Percentiles rank a stretch among this genome's conserved stretches.
Evolutionary conservation across 2,797 vertebrate species (phyloP).

Genomic region (Rhinichthys osculus): DNA sequence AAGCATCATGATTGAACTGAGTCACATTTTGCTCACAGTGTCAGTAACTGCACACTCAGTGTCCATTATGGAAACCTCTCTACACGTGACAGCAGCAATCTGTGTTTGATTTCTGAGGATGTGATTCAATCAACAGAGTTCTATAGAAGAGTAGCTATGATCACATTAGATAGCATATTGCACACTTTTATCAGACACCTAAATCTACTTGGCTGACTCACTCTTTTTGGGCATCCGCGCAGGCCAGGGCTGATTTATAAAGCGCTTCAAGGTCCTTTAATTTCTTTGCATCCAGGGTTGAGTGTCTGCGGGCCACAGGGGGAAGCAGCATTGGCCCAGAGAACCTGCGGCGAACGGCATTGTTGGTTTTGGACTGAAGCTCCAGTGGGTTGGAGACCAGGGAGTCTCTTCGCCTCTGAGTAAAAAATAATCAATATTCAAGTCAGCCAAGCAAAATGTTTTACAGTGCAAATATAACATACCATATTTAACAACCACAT

Average conservation of each 20-base stretch:
- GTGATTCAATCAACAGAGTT: conserved; percentile 11
- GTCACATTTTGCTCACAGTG: conserved; percentile 15
- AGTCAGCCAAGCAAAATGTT: conserved; percentile 1
- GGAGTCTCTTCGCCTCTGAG: conserved; percentile 73
- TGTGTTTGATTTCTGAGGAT: conserved; percentile 14
- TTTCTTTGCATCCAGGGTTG: conserved; percentile 67
- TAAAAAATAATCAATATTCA: background rate
- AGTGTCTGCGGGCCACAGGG: conserved; percentile 75
- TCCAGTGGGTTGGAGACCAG: conserved; percentile 58
- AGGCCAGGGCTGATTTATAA: conserved; percentile 76
- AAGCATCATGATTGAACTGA: background rate
- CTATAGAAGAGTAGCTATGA: background rate
- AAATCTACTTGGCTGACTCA: conserved; percentile 28
- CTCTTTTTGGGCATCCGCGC: conserved; percentile 67
- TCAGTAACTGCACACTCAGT: background rate
- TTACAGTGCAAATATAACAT: background rate
- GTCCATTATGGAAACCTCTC: background rate
- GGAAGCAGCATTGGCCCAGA: conserved; percentile 83
- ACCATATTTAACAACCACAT: background rate
- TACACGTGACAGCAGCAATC: background rate
- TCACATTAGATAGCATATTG: background rate
- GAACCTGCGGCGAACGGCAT: conserved; percentile 79
- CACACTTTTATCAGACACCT: conserved; percentile 1
- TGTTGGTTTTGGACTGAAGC: conserved; percentile 53
- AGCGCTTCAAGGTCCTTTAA: conserved; percentile 73